These are phyloP conservation scores for Scaptomyza flava DNA, from an alignment of 2,888 invertebrate species.

Conservation along the genomic window DNA sequence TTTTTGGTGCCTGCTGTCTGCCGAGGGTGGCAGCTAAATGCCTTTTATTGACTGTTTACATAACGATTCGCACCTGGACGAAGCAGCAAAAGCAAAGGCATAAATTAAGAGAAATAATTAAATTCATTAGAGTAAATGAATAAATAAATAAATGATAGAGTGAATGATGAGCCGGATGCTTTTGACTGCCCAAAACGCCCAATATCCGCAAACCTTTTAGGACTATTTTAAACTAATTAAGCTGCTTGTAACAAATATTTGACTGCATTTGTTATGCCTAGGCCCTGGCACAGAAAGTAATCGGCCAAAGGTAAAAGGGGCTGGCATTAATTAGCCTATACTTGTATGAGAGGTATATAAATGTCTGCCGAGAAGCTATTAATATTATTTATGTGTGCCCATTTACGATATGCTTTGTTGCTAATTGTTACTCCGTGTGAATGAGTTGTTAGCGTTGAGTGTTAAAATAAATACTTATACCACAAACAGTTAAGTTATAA, in stretches of 20 bases:
- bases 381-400: constrained; percentile 68
- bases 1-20: constrained; percentile 8
- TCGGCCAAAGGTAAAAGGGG: constrained; percentile 9
- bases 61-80: constrained; percentile 52
- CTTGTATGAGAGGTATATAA: neutral
- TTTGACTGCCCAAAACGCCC: constrained; percentile 1
- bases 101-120: constrained; percentile 72
- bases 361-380: constrained; percentile 53
- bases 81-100: constrained; percentile 36
- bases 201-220: constrained; percentile 60
- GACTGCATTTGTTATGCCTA: constrained; percentile 33
- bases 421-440: constrained; percentile 56
- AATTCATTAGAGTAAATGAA: constrained; percentile 64
- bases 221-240: constrained; percentile 79
- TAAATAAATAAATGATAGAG: constrained; percentile 24
- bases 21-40: constrained; percentile 30
- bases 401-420: constrained; percentile 28
- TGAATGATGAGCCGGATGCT: constrained; percentile 28
- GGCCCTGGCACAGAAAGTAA: constrained; percentile 16
- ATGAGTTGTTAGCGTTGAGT: constrained; percentile 27
- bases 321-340: constrained; percentile 40
- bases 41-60: constrained; percentile 48
- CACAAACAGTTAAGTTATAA: constrained; percentile 4
- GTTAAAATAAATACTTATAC: constrained; percentile 46
- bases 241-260: constrained; percentile 49